A percentile compares a stretch with the other conserved stretches of the same genome.
Evolutionary conservation across 2,113 vertebrate species (phyloP).

Genomic region (Oncorhynchus gorbuscha): DNA sequence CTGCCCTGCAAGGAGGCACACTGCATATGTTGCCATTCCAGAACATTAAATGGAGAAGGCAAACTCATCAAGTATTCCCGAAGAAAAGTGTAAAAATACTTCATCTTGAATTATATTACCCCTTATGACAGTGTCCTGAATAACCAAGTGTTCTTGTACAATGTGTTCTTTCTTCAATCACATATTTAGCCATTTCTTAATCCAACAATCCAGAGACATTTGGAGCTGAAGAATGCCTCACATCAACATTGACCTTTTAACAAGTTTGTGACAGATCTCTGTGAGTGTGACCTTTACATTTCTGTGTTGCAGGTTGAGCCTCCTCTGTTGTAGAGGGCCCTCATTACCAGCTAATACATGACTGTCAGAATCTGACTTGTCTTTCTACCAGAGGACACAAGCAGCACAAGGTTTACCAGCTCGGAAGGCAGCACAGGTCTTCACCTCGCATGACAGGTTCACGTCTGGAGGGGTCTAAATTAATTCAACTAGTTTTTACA

Average conservation of each 20-base stretch:
- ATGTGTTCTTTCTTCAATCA: no score
- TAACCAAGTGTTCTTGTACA: no score
- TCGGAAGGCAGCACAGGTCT: neutral
- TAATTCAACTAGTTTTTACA: neutral
- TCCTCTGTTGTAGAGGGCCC: slow-evolving; percentile 7
- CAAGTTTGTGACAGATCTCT: slow-evolving; percentile 34
- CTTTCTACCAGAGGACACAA: neutral
- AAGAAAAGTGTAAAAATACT: neutral
- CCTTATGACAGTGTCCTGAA: neutral
- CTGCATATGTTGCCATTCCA: no score
- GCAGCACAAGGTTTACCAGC: neutral
- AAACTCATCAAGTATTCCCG: no score
- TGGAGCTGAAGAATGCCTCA: neutral
- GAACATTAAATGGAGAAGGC: no score
- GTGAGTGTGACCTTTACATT: slow-evolving; percentile 43
- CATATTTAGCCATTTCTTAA: no score
- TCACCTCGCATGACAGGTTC: neutral
- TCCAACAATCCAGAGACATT: slow-evolving; percentile 7
- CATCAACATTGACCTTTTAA: slow-evolving; percentile 44
- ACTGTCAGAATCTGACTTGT: slow-evolving; percentile 9
- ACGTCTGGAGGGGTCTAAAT: slow-evolving; percentile 2
- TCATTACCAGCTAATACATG: slow-evolving; percentile 40
- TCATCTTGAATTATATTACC: neutral
- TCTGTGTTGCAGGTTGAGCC: slow-evolving; percentile 10
- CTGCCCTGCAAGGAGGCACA: neutral